Conservation (phyloP, 2,888 invertebrate genomes). For the Gordius sp. region DNA sequence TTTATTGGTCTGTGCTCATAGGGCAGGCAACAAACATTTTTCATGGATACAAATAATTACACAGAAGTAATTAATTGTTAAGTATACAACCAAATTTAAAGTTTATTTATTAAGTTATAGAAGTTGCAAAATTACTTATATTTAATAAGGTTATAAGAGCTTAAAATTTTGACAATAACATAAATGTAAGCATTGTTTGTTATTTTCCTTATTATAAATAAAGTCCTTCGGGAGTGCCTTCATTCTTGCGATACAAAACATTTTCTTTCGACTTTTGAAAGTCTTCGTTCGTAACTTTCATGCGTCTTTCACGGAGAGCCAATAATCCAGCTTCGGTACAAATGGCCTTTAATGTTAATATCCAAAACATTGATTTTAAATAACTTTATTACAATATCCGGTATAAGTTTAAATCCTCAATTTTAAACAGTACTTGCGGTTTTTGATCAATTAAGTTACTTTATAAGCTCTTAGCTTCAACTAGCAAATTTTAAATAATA, state of each 20-base stretch:
- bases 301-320: slow-evolving; percentile 80
- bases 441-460: no score
- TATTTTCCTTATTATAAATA: slow-evolving; percentile 62
- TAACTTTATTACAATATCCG: no score
- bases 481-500: no score
- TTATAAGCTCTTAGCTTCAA: no score
- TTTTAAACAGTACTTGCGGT: no score
- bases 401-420: no score
- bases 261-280: slow-evolving; percentile 98
- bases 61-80: no score
- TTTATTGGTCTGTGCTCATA: no score
- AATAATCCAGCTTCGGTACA: slow-evolving; percentile 96
- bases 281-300: slow-evolving; percentile 98
- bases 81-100: not conserved
- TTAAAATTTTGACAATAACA: not conserved
- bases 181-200: not conserved
- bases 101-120: not conserved
- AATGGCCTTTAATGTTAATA: slow-evolving; percentile 75
- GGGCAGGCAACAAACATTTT: no score
- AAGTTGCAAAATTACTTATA: not conserved
- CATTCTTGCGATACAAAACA: slow-evolving; percentile 90
- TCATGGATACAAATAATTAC: no score
- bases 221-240: slow-evolving; percentile 92
- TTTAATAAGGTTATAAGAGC: not conserved
- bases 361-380: no score